These are phyloP conservation scores for Trichogramma pretiosum DNA, from an alignment of 1,140 invertebrate species.

Conservation along the genomic window DNA sequence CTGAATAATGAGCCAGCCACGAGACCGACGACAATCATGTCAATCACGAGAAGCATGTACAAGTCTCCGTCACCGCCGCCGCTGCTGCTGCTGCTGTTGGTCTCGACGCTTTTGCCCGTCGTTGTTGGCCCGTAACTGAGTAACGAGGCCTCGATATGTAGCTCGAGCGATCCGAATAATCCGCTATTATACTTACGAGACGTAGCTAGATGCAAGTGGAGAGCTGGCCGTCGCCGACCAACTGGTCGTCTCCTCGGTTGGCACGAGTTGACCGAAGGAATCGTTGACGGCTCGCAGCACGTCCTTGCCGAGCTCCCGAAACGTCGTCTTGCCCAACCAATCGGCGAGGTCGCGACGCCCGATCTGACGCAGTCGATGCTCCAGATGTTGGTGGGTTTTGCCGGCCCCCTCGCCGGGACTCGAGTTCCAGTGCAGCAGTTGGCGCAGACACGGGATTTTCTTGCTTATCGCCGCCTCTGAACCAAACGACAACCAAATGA, in stretches of 20 bases:
- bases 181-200: no score
- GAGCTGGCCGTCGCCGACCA: no score
- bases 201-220: no score
- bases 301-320: constrained; percentile 48
- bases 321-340: constrained; percentile 51
- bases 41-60: not conserved
- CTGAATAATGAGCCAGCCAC: not conserved
- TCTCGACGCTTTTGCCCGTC: no score
- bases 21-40: not conserved
- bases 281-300: constrained; percentile 41
- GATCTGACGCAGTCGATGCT: constrained; percentile 49
- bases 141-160: no score
- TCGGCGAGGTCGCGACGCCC: constrained; percentile 48
- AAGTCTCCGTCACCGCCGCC: not conserved
- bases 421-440: constrained; percentile 51
- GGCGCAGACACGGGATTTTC: constrained; percentile 45
- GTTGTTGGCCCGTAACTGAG: no score
- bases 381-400: constrained; percentile 46
- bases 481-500: no score
- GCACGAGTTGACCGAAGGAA: no score
- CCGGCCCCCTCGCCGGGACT: constrained; percentile 44
- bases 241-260: not conserved
- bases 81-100: no score
- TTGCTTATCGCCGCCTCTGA: constrained; percentile 34
- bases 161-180: no score